Evolutionary conservation across 1,140 invertebrate genomes (phyloP).

Genomic region (Caenorhabditis briggsae): DNA sequence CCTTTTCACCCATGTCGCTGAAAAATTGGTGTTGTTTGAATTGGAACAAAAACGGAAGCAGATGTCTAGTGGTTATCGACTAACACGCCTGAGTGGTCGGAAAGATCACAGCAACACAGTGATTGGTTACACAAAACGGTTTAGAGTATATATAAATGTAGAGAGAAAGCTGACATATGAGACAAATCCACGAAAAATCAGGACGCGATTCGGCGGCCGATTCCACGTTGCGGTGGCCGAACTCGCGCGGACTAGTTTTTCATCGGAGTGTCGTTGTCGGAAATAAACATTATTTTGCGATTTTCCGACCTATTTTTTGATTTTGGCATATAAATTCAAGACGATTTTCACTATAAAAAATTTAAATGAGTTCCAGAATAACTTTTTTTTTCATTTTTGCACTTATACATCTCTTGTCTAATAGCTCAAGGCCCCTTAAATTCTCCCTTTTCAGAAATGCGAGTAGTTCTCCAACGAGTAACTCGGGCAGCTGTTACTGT

Average conservation of each 20-base stretch:
- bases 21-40: background rate
- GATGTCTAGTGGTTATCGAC: background rate
- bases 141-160: background rate
- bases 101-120: constrained; percentile 38
- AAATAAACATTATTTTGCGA: background rate
- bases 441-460: constrained; percentile 59
- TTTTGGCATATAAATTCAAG: too few relatives aligned
- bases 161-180: background rate
- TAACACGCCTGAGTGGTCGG: constrained; percentile 23
- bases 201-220: background rate
- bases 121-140: constrained; percentile 25
- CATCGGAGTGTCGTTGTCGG: constrained; percentile 33
- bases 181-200: constrained; percentile 2
- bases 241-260: background rate
- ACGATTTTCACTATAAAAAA: too few relatives aligned
- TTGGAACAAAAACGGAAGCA: background rate
- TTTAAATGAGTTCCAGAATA: background rate
- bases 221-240: constrained; percentile 43
- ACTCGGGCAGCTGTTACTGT: constrained; percentile 70
- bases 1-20: constrained; percentile 55
- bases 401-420: background rate
- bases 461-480: constrained; percentile 74
- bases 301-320: background rate
- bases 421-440: background rate
- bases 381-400: background rate